Evolutionary conservation across 1,140 invertebrate species (phyloP), one percentile per base, ranked within the genome.

Genomic region (Papilio polyxenes): DNA sequence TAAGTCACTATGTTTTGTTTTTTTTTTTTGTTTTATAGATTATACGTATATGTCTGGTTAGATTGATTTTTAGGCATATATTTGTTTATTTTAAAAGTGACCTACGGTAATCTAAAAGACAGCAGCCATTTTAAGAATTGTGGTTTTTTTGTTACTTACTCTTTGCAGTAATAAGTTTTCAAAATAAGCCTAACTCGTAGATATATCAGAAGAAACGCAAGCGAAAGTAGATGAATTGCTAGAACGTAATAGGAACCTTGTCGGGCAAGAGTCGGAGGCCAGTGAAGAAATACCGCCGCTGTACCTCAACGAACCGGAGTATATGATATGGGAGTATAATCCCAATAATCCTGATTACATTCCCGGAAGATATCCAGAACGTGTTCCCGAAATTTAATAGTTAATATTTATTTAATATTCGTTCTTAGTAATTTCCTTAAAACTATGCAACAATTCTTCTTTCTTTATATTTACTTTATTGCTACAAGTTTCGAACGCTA

Each of bases 321-420:
- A 95, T 78, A 87, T 95, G 3, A 90, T 95, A 69, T 95, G 94
- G 94, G 92, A 95, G 81, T 95, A 94, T 82, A 94, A 94, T 80
- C 94, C 93, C 3, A 91, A 94, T 72, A 95, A 95, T 53, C 94
- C 94, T 5, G 88, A 94, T 69, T 87, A 92, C 77, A 91, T 92
- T 23, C 92, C 92, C 10, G 94, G 93, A 0, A 85, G 90, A 80
- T 95, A 95, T 53, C 93, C 94, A 0, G 79, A 81, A 11, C 84
- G 92, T 56, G 85, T 92, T 11, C 86, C 89, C 2, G 91, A 94
- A 88, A 88, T 92, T 74, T 93, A 90, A 78, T 44, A 59, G 48
- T 15, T 31, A n/a, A 82, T 75, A 48, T 40, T 75, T 44, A 72
- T 81, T 80, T 69, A 72, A 31, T 65, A 76, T 65, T 44, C 75